Evolutionary conservation across 2,797 vertebrate genomes (phyloP), one percentile per base, ranked within the genome.

Genomic region (Luscinia luscinia): DNA sequence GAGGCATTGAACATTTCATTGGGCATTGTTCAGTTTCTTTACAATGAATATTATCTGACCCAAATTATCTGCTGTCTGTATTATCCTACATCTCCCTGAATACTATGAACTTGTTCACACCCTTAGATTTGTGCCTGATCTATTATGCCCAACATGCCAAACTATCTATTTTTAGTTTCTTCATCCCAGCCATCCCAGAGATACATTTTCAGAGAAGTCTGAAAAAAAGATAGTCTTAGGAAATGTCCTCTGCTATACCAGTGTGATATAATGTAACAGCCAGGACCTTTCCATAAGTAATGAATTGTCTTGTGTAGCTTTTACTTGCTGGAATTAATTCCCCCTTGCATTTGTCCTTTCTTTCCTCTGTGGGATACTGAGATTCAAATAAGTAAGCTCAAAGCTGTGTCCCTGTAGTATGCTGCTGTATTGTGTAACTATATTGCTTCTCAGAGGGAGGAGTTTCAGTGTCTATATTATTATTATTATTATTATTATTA

Each of bases 381-480:
- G 22, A 67, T 57, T 68, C 41, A 66, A 74, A 63, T 67, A 36
- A 66, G 12, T 62, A 91, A 73, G 26, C 28, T 80, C 26, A 80
- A 67, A 89, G 12, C 22, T 34, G 32, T 38, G 5, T 40, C 49
- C 54, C 17, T 61, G 28, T 13, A 9, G 26, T 34, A 45, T 30
- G 48, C 49, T 74, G 36, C 12, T 0, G 0, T 68, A 23, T 21
- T 68, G 9, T 70, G n/a, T 57, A 69, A 32, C 23, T 45, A 28
- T 22, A 34, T 5, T 22, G n/a, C 36, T 59, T 40, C 36, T 79
- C 59, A 75, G 27, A 55, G 0, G 43, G 19, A 76, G 45, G 59
- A 79, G 10, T 46, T 90, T 49, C 55, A 52, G 27, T 24, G 27
- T 46, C 41, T 72, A 12, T 28, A 87, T 52, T 81, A 27, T 43